Evolutionary conservation across 2,797 vertebrate species (phyloP).

Genomic region (Aplochiton taeniatus): DNA sequence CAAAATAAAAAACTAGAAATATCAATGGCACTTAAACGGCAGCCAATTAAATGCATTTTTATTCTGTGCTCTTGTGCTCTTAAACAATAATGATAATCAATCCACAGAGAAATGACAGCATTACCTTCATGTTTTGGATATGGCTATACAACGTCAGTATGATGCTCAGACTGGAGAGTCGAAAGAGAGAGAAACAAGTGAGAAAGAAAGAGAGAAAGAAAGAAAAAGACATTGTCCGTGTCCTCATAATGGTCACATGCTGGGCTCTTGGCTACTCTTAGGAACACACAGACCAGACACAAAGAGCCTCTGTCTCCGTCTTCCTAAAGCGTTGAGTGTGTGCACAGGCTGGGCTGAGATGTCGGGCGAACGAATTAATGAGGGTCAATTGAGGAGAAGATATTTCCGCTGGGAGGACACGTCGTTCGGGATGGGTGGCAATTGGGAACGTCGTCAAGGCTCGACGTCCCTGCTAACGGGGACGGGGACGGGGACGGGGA

Average conservation of each 20-base stretch:
- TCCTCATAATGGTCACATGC: conserved; percentile 51
- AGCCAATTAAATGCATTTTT: conserved; percentile 69
- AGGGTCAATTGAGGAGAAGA: conserved; percentile 41
- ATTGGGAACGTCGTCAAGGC: conserved; percentile 36
- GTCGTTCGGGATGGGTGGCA: conserved; percentile 50
- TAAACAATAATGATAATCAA: conserved; percentile 48
- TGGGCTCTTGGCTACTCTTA: conserved; percentile 34
- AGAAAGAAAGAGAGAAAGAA: not conserved
- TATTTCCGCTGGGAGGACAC: conserved; percentile 32
- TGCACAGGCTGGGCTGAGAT: conserved; percentile 29
- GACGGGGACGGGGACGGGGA: conserved; percentile 21
- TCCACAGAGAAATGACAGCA: conserved; percentile 59
- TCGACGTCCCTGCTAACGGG: conserved; percentile 38
- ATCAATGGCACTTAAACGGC: conserved; percentile 15
- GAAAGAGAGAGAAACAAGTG: conserved; percentile 23
- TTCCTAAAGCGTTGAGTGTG: conserved; percentile 52
- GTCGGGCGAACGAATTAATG: conserved; percentile 46
- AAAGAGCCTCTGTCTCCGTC: conserved; percentile 53
- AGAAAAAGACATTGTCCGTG: not conserved
- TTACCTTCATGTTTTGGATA: conserved; percentile 50
- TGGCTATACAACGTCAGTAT: conserved; percentile 56
- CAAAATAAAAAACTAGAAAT: conserved; percentile 18
- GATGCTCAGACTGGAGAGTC: conserved; percentile 40
- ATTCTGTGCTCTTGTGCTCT: conserved; percentile 76
- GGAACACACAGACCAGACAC: conserved; percentile 48